Evolutionary conservation across 2,797 vertebrate genomes (phyloP), one percentile per base, ranked within the genome.

Genomic region (Pampus argenteus): DNA sequence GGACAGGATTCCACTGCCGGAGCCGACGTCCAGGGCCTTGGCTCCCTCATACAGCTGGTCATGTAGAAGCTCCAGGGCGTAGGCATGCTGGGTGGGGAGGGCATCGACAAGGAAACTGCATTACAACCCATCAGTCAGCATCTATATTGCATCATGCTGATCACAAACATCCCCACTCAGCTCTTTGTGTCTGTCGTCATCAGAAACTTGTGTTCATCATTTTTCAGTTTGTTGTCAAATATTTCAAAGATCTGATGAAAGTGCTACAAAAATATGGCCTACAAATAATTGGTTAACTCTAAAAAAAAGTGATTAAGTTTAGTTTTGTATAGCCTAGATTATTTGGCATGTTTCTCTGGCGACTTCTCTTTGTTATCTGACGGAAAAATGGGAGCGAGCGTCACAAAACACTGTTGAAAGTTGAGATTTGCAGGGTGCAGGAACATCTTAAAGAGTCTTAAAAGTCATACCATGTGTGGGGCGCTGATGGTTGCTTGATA

Each of bases 401-500:
- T 59, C 5, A 31, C 2, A 57, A 51, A 51, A 45, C 25, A 36
- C 23, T 15, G 44, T 22, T 68, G 29, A 62, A 44, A 36, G 17
- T 25, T 62, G 48, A 1, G 28, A 66, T 71, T 60, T 45, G 66
- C 36, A 31, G 18, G 55, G 44, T 60, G 67, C 48, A 76, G 60
- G 62, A 83, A 51, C 22, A 28, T 73, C 17, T 36, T 18, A 44
- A 61, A 56, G 59, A 75, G 57, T 66, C 56, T 59, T 57, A 47
- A 20, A 73, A 57, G 38, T 87, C 96, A 85, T 96, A 99, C 98
- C 98, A 99, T 99, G 87, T 99, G 98, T 77, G 98, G 98, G 77
- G 98, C 98, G 84, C 98, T 99, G 95, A 99, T 99, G 89, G 98
- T 99, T 87, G 98, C 98, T 93, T 99, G 98, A 92, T 95, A 99